Evolutionary conservation across 2,113 vertebrate genomes (phyloP), one percentile per base, ranked within the genome.

Genomic region (Conger conger): DNA sequence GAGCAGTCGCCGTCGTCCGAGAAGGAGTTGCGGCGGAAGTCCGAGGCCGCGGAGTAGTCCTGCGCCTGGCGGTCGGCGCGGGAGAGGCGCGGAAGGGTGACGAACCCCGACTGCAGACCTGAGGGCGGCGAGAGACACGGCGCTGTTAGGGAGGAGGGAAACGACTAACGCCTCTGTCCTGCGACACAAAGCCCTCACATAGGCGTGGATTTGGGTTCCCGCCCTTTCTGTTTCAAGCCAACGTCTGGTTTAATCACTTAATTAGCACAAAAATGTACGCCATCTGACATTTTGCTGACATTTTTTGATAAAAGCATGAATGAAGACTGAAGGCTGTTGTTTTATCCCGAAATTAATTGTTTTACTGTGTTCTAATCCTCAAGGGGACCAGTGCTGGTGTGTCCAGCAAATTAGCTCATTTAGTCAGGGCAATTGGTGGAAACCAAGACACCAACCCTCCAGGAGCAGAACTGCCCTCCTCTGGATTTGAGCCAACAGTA

Each of bases 21-120:
- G 73, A 94, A 89, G 0, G 93, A 94, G 86, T 92, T 91, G 1
- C 92, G 89, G 80, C 93, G 92, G 86, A 92, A 78, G 83, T 93
- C 90, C 0, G 89, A 42, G 3, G 91, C 86, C 90, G 95, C 95
- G 11, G 92, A 50, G 0, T 93, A 93, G 38, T 89, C 93, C 0
- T 94, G 95, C 86, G 94, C 88, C 90, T 93, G 93, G 6, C 96
- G 97, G 88, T 99, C 97, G 0, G 94, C 87, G 80, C 96, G 96
- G 23, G 97, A 96, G 38, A 96, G 92, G 0, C 97, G 97, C 42
- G 98, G 96, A 85, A 99, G 95, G 45, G 98, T 99, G 89, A 97
- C 96, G 79, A 99, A 99, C 13, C 97, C 97, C 0, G 97, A 98
- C 88, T 98, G 96, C 86, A 97, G 86, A 86, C 97, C 98, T 99